Evolutionary conservation across 2,113 vertebrate species (phyloP), one percentile per base, ranked within the genome.

Genomic region (Paraplagusia blochii): DNA sequence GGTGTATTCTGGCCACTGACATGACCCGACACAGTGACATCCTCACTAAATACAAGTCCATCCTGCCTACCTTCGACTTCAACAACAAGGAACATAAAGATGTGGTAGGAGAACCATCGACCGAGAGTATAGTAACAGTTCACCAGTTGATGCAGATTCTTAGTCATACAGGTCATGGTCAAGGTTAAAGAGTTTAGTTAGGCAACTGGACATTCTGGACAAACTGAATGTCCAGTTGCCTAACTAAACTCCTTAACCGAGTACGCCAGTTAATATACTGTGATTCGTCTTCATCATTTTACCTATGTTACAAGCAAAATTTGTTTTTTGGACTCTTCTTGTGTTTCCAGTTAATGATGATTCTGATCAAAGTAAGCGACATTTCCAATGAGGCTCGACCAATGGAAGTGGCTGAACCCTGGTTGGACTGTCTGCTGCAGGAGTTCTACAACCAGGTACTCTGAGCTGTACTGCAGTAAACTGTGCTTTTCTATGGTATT

Each of bases 361-460:
- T 92, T 57, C 85, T 90, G 73, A 92, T 92, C 71, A 92, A 92
- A 86, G 90, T 91, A 29, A 90, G 90, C 8, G 90, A 92, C 70
- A 91, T 92, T 48, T 92, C 91, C 61, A 92, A 92, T 1, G 88
- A 92, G 67, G 90, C 90, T 0, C 78, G 90, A 58, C 91, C 90
- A 60, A 89, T 89, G 90, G 90, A 92, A 47, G 90, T 92, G 39
- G 91, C 90, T 0, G 91, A 92, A 58, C 91, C 90, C 53, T 92
- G 91, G 91, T 22, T 92, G 61, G 91, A 92, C 62, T 91, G 91
- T 60, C 88, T 92, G 5, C 74, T 92, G n/a, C 90, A 91, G 77
- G 91, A 92, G 53, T 92, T 92, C 68, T 92, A 89, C 73, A 92
- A 91, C 69, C 91, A 92, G 89, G 90, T 92, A 52, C n/a, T 8